A percentile compares a stretch with the other conserved stretches of the same genome.
These are phyloP conservation scores for Pandemis cinnamomeana DNA, from an alignment of 2,888 invertebrate genomes.

Conservation along the genomic window DNA sequence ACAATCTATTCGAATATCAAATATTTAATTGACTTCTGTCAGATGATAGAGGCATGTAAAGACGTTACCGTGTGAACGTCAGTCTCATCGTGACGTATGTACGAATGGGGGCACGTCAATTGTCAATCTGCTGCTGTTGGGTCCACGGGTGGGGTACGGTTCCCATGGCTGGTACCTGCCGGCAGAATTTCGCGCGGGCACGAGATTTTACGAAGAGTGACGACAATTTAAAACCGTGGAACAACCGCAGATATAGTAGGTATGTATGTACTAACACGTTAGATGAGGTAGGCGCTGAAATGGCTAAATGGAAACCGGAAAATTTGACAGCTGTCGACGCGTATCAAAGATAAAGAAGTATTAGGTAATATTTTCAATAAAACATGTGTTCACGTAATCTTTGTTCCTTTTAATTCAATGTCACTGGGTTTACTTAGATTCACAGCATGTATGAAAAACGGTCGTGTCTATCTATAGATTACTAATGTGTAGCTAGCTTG, in stretches of 20 bases:
- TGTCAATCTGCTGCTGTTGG: conserved; percentile 65
- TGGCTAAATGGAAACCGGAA: too few species aligned
- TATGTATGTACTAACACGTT: too few species aligned
- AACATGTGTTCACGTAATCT: too few species aligned
- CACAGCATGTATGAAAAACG: too few species aligned
- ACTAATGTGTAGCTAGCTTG: too few species aligned
- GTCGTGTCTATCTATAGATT: too few species aligned
- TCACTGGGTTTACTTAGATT: too few species aligned
- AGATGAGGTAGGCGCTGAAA: too few species aligned
- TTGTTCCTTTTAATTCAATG: too few species aligned
- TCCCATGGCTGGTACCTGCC: conserved; percentile 61
- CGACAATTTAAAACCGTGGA: conserved; percentile 26
- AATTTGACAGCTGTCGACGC: too few species aligned
- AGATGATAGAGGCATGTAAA: conserved; percentile 40
- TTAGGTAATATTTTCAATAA: too few species aligned
- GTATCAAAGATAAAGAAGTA: too few species aligned
- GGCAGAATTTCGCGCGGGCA: conserved; percentile 62
- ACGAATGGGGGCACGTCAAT: conserved; percentile 63
- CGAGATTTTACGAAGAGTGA: conserved; percentile 60
- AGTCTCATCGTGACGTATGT: conserved; percentile 69
- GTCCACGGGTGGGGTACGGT: conserved; percentile 49
- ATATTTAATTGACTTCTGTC: conserved; percentile 42
- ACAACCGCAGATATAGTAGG: not conserved
- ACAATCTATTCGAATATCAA: conserved; percentile 40
- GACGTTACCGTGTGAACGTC: conserved; percentile 72